Conservation (phyloP, 2,113 vertebrate genomes). For the Alectura lathami region DNA sequence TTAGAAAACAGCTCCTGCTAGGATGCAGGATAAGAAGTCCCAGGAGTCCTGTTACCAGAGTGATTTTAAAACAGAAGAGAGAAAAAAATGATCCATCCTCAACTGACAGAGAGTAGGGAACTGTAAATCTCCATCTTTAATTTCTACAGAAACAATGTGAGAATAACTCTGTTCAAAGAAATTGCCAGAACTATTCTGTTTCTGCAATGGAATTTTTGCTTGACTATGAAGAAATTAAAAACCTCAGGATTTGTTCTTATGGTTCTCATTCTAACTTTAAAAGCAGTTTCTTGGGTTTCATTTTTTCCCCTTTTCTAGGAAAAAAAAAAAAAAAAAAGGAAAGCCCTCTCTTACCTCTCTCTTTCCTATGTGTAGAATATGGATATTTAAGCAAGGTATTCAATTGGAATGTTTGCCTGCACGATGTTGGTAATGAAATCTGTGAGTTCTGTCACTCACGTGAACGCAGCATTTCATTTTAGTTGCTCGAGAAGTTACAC, state of each 20-base stretch:
- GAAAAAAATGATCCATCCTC: not conserved
- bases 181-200: slow-evolving; percentile 2
- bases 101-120: not conserved
- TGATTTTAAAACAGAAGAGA: not conserved
- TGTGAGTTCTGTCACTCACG: slow-evolving; percentile 44
- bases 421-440: slow-evolving; percentile 57
- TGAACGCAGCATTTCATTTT: slow-evolving; percentile 63
- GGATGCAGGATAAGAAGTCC: not conserved
- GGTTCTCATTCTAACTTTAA: not conserved
- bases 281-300: not conserved
- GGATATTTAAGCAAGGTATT: slow-evolving; percentile 35
- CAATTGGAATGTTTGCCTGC: slow-evolving; percentile 51
- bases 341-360: not conserved
- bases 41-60: not conserved
- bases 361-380: slow-evolving; percentile 3
- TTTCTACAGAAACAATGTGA: not conserved
- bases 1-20: slow-evolving; percentile 27
- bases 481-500: slow-evolving; percentile 35
- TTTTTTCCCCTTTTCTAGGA: not conserved
- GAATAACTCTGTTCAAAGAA: not conserved
- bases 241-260: not conserved
- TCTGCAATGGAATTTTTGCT: not conserved
- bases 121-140: not conserved
- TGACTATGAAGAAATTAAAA: not conserved
- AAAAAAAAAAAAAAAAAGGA: not conserved